These are phyloP conservation scores for Listrodromus nycthemerus DNA, from an alignment of 2,888 invertebrate species.

Conservation along the genomic window DNA sequence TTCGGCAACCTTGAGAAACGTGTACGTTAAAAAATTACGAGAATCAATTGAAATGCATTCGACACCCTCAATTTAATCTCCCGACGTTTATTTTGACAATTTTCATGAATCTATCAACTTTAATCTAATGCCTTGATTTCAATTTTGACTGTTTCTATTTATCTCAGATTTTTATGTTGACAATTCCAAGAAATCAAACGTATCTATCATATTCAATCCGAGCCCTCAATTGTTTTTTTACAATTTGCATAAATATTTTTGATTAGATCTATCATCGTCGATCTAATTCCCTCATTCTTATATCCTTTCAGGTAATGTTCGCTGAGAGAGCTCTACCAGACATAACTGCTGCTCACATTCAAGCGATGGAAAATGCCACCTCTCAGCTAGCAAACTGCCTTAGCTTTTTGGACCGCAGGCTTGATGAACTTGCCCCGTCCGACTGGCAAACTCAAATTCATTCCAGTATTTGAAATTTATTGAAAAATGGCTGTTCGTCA, in stretches of 20 bases:
- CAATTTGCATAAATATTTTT: too few species aligned
- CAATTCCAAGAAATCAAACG: too few species aligned
- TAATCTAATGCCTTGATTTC: too few species aligned
- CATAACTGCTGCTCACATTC: constrained; percentile 83
- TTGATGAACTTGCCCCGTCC: constrained; percentile 85
- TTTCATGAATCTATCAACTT: not conserved
- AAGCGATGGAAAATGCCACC: constrained; percentile 85
- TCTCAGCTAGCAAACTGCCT: constrained; percentile 83
- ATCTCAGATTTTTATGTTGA: too few species aligned
- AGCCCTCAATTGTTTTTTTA: too few species aligned
- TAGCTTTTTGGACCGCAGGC: constrained; percentile 84
- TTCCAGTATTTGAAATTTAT: constrained; percentile 56
- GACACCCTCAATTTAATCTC: not conserved
- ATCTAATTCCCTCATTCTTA: not conserved
- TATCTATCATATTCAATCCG: too few species aligned
- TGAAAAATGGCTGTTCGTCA: not conserved
- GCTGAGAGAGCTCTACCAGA: constrained; percentile 84
- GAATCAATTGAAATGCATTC: not conserved
- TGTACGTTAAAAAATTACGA: constrained; percentile 77
- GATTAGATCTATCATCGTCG: not conserved
- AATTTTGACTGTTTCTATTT: too few species aligned
- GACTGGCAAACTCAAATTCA: constrained; percentile 83
- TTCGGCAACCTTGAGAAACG: constrained; percentile 84
- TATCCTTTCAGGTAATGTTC: constrained; percentile 70
- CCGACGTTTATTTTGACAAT: not conserved